Conservation (phyloP, 92 coral and sea anemone species). For the Umimayanthus chanpuru region DNA sequence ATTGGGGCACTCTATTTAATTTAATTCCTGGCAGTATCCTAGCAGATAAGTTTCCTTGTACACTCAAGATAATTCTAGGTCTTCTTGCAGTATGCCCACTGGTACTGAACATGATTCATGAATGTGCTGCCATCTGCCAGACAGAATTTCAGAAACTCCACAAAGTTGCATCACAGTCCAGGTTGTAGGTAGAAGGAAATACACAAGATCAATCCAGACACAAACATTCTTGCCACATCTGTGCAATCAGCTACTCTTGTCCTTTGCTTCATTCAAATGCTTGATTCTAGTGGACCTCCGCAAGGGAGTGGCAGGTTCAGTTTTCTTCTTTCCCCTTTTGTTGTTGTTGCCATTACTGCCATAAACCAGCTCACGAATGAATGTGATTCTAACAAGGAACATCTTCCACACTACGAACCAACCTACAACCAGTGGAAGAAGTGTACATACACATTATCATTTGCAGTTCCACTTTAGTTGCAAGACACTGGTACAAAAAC, state of each 20-base stretch:
- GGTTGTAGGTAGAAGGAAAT: constrained; percentile 1
- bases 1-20: no score
- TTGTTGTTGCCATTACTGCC: constrained; percentile 77
- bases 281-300: constrained; percentile 88
- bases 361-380: constrained; percentile 92
- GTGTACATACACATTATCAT: neutral
- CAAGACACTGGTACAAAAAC: neutral
- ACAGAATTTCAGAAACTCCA: neutral
- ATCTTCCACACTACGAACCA: constrained; percentile 98
- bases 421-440: constrained; percentile 49
- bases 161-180: neutral
- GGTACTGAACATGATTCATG: neutral
- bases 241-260: constrained; percentile 39
- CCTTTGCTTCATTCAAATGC: constrained; percentile 50
- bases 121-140: neutral
- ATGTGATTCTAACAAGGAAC: constrained; percentile 91
- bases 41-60: no score
- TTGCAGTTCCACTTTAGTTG: no score
- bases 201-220: constrained; percentile 8
- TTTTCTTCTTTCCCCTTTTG: constrained; percentile 55
- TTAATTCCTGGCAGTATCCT: no score
- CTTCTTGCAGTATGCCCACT: neutral
- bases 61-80: no score
- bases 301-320: constrained; percentile 67
- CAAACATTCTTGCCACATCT: neutral